Percentiles rank a stretch among this genome's conserved stretches.
phyloP scores from a whole-genome alignment of 2,888 invertebrate genomes.

The Argyresthia goedartella region DNA sequence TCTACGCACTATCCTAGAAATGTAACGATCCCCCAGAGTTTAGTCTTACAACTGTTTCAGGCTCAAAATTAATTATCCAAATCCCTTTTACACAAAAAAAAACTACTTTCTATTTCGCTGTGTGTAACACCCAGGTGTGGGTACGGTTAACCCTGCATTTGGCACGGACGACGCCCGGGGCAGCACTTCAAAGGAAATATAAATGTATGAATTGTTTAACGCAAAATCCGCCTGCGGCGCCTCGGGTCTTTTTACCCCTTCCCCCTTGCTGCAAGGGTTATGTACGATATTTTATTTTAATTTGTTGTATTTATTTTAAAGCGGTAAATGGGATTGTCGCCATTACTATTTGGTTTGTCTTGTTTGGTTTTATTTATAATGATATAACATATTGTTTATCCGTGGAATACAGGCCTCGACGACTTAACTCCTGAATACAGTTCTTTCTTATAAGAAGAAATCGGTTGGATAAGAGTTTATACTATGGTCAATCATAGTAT shows the following conservation, averaged over 20 bases:
- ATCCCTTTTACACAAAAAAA: too few species aligned
- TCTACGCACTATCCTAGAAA: too few species aligned
- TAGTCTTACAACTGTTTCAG: too few species aligned
- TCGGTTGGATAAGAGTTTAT: too few species aligned
- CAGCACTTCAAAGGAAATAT: constrained; percentile 62
- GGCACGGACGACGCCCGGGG: constrained; percentile 49
- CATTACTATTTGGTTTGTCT: background rate
- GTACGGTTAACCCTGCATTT: constrained; percentile 46
- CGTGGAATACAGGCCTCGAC: background rate
- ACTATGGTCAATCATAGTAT: too few species aligned
- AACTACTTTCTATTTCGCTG: constrained; percentile 6
- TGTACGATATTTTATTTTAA: background rate
- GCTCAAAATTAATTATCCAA: too few species aligned
- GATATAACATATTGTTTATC: background rate
- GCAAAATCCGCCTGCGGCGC: constrained; percentile 24
- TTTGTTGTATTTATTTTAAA: background rate
- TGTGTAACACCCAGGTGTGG: constrained; percentile 48
- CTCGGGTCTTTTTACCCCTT: background rate
- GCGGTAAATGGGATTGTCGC: background rate
- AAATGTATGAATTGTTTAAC: constrained; percentile 66
- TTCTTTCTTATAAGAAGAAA: too few species aligned
- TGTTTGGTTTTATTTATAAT: background rate
- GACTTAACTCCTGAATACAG: too few species aligned
- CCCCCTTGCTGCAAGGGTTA: constrained; percentile 19
- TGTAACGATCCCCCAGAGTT: too few species aligned